Base-by-base conservation (phyloP, 2,797 vertebrate genomes). In the Erithacus rubecula region DNA sequence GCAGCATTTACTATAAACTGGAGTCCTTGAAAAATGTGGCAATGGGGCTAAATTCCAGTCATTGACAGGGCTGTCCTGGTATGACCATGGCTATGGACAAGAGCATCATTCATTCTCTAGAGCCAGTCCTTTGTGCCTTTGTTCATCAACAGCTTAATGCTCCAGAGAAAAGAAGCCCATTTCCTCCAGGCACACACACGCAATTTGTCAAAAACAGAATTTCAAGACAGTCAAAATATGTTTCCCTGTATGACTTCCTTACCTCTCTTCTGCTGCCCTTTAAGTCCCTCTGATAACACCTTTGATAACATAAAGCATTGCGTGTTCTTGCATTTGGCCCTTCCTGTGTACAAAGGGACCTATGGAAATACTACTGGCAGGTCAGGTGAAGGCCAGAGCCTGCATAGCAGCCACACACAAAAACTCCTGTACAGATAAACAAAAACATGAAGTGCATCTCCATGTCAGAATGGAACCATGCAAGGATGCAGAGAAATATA, bases 71-170 rank as follows among this genome's bases (percentile, higher is more conserved):
- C 65, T 94, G 94, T 87, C 94, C 96, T 91, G 59, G 59, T 69
- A 91, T 84, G 94, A 94, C 91, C 87, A 86, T 1, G 1, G 7
- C n/a, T 64, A 60, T 3, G 16, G 80, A 94, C 95, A 96, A 95
- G 87, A 64, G 87, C 56, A 84, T 79, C 64, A 84, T 96, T 96
- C 89, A 96, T 91, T 81, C 87, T 71, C 67, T 58, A 91, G 53
- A 90, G 60, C 24, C n/a, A 87, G 81, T 22, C 18, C 43, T 93
- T 91, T 85, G 62, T 87, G 78, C 26, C 46, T 83, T 87, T 93
- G 39, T 49, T 78, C 82, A 55, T 26, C 9, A 2, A 47, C 51
- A 86, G 76, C 62, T 62, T 83, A 90, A 83, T 12, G 53, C 72
- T 65, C 41, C 56, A 36, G 43, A 78, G 44, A 93, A 93, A 79